Base-by-base conservation (phyloP, 2,888 invertebrate genomes). In the Vesta saturnalis region DNA sequence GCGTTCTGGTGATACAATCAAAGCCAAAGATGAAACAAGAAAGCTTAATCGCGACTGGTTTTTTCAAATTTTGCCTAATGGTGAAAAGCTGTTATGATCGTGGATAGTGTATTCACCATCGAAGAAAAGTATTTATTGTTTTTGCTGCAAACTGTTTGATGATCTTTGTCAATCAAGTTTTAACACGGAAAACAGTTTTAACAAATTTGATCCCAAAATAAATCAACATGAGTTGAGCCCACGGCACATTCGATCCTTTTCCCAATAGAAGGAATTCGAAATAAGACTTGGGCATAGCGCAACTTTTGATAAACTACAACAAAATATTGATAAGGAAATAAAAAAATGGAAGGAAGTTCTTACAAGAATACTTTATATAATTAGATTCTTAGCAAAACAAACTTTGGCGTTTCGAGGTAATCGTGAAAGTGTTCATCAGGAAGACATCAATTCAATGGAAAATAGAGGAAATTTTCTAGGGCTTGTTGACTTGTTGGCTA, bases 341-440 rank as follows among this genome's bases (percentile, higher is more conserved):
- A 68, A 64, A 60, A n/a, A 69, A 69, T 69, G 65, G 63, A 35
- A 66, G 18, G 65, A 69, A 60, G 68, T 64, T 68, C 61, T 68
- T 39, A 60, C 54, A 12, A 64, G 64, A 57, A 69, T 67, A 57
- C 30, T 67, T 62, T 61, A 62, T 62, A 62, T 67, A 62, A 67
- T 67, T 57, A 67, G 57, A 67, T 62, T 62, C 30, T 67, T n/a
- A 57, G 62, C 62, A 52, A 70, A 70, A 64, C 65, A 68, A 70
- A 69, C 69, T 69, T 69, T 67, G 64, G 67, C 70, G 43, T 70
- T 71, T 22, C 60, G 67, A n/a, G n/a, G n/a, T n/a, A 64, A 67
- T 55, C 35, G 47, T 30, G 64, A 64, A 68, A 64, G 22, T 55
- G 63, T 54, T 61, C 61, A 61, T 61, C 54, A 23, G 54, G 61